Conservation (phyloP, 1,140 invertebrate genomes). For the Aphaenogaster floridana region DNA sequence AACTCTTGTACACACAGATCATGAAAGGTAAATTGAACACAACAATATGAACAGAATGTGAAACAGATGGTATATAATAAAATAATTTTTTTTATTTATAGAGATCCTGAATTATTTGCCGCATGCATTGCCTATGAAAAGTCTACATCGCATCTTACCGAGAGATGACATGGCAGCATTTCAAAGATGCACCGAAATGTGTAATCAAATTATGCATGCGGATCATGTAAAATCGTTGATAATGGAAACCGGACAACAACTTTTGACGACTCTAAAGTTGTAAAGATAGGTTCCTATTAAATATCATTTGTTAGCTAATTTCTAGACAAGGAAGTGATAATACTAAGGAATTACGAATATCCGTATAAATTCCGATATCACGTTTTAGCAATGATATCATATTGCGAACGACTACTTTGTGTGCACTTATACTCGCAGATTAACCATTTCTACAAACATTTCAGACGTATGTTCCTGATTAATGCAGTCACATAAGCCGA, state of each 20-base stretch:
- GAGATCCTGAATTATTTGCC: constrained; percentile 87
- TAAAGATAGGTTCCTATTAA: constrained; percentile 74
- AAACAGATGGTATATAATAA: not conserved
- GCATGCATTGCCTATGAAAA: constrained; percentile 85
- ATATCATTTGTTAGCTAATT: constrained; percentile 50
- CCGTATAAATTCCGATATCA: constrained; percentile 24
- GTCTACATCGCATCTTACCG: constrained; percentile 86
- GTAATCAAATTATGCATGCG: constrained; percentile 88
- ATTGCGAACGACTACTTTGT: constrained; percentile 25
- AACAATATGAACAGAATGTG: constrained; percentile 13
- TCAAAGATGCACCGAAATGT: constrained; percentile 87
- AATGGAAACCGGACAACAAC: constrained; percentile 88
- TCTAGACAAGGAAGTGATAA: constrained; percentile 44
- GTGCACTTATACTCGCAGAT: constrained; percentile 47
- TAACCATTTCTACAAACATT: constrained; percentile 60
- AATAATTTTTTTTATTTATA: constrained; percentile 72
- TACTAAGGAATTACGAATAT: constrained; percentile 37
- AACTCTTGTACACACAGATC: constrained; percentile 86
- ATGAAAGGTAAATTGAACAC: constrained; percentile 84
- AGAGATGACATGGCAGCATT: constrained; percentile 82
- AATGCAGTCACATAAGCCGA: constrained; percentile 13
- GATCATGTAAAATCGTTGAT: constrained; percentile 89
- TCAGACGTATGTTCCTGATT: constrained; percentile 56
- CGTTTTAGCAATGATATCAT: constrained; percentile 29
- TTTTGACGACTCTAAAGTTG: constrained; percentile 87